phyloP scores from a whole-genome alignment of 1,140 invertebrate species.

The Zelostemma sp. region DNA sequence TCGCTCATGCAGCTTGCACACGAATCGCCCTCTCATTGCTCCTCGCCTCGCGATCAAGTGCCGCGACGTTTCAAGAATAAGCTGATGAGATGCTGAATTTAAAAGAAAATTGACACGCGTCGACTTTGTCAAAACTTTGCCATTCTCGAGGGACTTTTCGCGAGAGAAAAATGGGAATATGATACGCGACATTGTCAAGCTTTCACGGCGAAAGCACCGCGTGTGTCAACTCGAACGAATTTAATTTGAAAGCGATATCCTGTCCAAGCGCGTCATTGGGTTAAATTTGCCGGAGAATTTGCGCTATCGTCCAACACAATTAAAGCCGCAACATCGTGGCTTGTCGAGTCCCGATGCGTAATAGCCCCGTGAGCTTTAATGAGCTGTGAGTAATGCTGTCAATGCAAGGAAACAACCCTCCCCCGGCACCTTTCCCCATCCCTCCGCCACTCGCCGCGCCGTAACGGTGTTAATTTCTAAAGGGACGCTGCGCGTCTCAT shows the following conservation, averaged over 20 bases:
- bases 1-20: constrained; percentile 1
- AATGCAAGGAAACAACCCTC: constrained; percentile 42
- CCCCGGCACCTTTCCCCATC: constrained; percentile 17
- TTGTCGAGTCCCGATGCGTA: constrained; percentile 37
- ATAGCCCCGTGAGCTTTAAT: constrained; percentile 42
- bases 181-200: no score
- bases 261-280: constrained; percentile 19
- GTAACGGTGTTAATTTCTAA: constrained; percentile 39
- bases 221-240: background rate
- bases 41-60: constrained; percentile 3
- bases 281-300: constrained; percentile 32
- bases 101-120: no score
- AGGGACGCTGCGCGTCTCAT: constrained; percentile 36
- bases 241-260: constrained; percentile 17
- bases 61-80: background rate
- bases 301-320: constrained; percentile 15
- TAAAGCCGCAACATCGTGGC: constrained; percentile 35
- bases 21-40: constrained; percentile 4
- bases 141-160: no score
- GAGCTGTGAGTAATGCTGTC: constrained; percentile 42
- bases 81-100: background rate
- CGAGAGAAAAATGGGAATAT: no score
- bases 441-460: constrained; percentile 19
- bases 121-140: no score
- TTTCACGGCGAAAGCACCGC: no score